Evolutionary conservation across 2,888 invertebrate species (phyloP).

Genomic region (Calameuta idolon): DNA sequence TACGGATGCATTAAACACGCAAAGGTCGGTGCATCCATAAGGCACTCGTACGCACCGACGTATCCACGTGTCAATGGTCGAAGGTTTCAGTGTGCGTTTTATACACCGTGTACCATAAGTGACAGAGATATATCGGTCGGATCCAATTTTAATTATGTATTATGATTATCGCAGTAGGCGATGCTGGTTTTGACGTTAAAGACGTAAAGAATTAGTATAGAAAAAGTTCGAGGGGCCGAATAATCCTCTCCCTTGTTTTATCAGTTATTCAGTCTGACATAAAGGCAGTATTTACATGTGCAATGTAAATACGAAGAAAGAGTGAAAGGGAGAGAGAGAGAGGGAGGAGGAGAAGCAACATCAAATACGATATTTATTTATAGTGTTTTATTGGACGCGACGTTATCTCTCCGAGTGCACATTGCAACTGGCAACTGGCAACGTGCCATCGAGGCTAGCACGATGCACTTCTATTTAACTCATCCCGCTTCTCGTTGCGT

Average conservation of each 20-base stretch:
- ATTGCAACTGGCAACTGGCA: background rate
- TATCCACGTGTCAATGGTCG: background rate
- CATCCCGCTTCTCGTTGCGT: background rate
- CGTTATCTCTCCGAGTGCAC: conserved; percentile 35
- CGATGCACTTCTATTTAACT: conserved; percentile 32
- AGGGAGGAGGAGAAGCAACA: background rate
- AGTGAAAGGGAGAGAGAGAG: background rate
- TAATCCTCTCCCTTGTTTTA: background rate
- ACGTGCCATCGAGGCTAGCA: conserved; percentile 31
- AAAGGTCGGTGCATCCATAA: background rate
- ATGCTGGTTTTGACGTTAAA: background rate
- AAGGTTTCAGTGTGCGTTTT: background rate
- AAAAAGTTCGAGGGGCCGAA: background rate
- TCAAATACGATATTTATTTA: conserved; percentile 52
- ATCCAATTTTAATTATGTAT: background rate
- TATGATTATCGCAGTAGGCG: too few relatives aligned
- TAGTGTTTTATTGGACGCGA: conserved; percentile 46
- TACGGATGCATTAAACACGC: background rate
- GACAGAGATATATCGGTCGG: background rate
- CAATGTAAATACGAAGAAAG: background rate
- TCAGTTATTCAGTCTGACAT: background rate
- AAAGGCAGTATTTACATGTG: background rate
- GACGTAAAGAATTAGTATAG: background rate
- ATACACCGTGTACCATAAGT: background rate
- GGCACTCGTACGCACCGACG: background rate